phyloP scores from a whole-genome alignment of 2,113 vertebrate genomes.

The Loxodonta africana region DNA sequence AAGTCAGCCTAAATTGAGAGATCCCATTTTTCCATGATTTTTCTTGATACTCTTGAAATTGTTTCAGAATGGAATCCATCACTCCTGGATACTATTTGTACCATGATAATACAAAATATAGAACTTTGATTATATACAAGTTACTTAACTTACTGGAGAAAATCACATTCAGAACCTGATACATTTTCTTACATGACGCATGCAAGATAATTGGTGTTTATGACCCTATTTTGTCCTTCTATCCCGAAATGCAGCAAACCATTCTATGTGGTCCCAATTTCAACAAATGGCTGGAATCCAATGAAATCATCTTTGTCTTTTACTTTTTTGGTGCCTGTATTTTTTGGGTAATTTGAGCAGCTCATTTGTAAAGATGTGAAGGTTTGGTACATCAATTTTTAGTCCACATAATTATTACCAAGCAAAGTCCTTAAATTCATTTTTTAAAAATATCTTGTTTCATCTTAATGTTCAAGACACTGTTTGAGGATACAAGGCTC shows the following conservation, averaged over 20 bases:
- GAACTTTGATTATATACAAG: neutral
- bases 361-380: neutral
- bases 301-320: neutral
- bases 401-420: neutral
- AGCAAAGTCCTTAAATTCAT: neutral
- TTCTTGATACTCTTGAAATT: slow-evolving; percentile 30
- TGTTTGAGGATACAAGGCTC: neutral
- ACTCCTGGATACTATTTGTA: neutral
- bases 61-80: neutral
- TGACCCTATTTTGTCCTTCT: neutral
- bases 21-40: neutral
- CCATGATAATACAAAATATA: neutral
- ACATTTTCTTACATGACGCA: neutral
- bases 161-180: neutral
- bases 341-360: neutral
- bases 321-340: neutral
- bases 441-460: neutral
- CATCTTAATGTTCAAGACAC: neutral
- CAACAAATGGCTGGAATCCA: neutral
- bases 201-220: neutral
- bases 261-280: neutral
- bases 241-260: neutral
- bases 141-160: neutral
- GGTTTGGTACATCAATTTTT: neutral
- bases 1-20: neutral